These are phyloP conservation scores for Grallaria varia DNA, from an alignment of 2,113 vertebrate species.

Conservation along the genomic window DNA sequence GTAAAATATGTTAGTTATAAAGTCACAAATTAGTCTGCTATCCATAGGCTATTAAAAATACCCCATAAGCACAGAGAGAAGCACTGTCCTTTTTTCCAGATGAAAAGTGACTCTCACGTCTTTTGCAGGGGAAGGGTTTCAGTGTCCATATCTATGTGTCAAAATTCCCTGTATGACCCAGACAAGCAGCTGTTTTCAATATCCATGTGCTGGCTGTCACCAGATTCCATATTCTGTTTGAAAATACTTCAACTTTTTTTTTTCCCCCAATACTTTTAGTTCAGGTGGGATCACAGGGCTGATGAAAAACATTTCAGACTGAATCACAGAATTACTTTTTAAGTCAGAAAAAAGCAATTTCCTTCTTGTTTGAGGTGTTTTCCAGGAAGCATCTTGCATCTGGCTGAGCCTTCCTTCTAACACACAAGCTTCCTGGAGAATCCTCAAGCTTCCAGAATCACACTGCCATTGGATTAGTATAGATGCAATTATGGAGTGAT, in stretches of 20 bases:
- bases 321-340: background rate
- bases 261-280: background rate
- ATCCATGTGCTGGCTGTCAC: background rate
- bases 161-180: background rate
- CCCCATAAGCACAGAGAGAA: background rate
- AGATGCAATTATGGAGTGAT: background rate
- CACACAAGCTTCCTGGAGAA: background rate
- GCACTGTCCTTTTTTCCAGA: background rate
- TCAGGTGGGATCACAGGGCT: background rate
- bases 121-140: background rate
- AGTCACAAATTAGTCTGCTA: background rate
- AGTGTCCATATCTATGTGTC: background rate
- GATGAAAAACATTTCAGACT: background rate
- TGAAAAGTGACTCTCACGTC: background rate
- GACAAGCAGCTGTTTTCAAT: background rate
- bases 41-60: background rate
- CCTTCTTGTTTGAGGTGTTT: background rate
- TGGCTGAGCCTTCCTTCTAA: background rate
- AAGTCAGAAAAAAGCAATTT: background rate
- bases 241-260: background rate
- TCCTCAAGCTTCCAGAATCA: background rate
- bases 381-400: background rate
- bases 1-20: background rate
- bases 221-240: background rate
- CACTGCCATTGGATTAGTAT: background rate